Conservation (phyloP, 2,113 vertebrate species). For the Boleophthalmus pectinirostris region DNA sequence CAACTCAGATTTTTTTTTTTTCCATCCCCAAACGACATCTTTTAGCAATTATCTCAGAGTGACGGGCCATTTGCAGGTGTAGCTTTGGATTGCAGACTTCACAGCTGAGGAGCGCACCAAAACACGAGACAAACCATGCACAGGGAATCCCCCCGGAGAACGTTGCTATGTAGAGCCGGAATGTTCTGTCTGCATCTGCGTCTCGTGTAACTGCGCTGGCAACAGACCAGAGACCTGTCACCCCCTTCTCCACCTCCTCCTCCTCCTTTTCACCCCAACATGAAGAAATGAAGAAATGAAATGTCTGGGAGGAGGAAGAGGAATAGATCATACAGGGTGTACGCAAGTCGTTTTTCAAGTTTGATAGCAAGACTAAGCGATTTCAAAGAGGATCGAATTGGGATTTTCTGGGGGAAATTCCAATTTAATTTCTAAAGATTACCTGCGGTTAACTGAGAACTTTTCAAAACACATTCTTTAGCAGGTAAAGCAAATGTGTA, state of each 20-base stretch:
- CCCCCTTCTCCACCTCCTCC: background rate
- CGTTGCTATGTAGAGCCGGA: conserved; percentile 66
- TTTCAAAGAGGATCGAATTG: too few species aligned
- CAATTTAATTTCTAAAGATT: too few species aligned
- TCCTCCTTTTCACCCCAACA: conserved; percentile 9
- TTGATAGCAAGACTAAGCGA: background rate
- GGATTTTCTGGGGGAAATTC: background rate
- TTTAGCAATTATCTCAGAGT: background rate
- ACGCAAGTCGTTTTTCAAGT: conserved; percentile 25
- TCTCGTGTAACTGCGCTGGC: conserved; percentile 72
- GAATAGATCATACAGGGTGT: conserved; percentile 22
- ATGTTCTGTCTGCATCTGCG: conserved; percentile 68
- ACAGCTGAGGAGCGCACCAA: conserved; percentile 20
- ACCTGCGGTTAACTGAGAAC: too few species aligned
- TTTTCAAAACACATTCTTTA: background rate
- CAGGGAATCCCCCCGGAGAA: conserved; percentile 69
- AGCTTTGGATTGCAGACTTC: conserved; percentile 15
- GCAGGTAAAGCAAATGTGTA: too few species aligned
- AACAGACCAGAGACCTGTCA: conserved; percentile 62
- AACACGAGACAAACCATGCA: conserved; percentile 30
- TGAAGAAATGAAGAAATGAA: conserved; percentile 31
- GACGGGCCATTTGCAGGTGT: background rate
- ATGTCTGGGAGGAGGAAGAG: conserved; percentile 31
- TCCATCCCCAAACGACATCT: background rate
- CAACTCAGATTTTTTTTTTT: background rate